phyloP scores from a whole-genome alignment of 1,140 invertebrate genomes.

The Caenorhabditis brenneri region DNA sequence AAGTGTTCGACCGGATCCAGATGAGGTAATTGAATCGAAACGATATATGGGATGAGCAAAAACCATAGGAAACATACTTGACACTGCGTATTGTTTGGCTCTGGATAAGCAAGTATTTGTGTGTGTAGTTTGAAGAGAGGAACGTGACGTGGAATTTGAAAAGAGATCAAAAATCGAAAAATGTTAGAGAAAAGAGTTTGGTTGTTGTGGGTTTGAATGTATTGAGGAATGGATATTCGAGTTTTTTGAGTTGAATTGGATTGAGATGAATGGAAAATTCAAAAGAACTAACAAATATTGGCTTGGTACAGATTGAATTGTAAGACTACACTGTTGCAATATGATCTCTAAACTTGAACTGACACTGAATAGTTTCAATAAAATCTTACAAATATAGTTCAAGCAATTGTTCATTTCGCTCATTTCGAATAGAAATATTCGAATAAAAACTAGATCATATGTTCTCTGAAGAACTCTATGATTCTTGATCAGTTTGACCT shows the following conservation, averaged over 20 bases:
- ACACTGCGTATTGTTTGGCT: background rate
- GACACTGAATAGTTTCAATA: too few relatives aligned
- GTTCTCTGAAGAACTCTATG: background rate
- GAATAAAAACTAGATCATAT: background rate
- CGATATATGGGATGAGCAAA: background rate
- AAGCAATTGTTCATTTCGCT: too few relatives aligned
- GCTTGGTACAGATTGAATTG: background rate
- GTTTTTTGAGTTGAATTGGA: background rate
- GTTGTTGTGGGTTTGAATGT: too few relatives aligned
- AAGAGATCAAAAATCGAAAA: background rate
- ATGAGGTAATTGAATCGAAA: background rate
- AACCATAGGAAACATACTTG: background rate
- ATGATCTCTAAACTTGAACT: background rate
- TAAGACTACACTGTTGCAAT: background rate
- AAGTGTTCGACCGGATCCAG: conserved; percentile 27
- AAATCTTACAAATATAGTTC: background rate
- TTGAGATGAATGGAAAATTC: background rate
- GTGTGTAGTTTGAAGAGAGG: background rate
- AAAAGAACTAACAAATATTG: background rate
- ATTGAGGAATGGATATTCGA: background rate
- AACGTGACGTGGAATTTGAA: conserved; percentile 1
- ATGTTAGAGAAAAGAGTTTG: background rate
- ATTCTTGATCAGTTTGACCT: conserved; percentile 31
- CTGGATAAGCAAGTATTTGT: background rate
- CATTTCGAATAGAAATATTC: too few relatives aligned